phyloP scores from a whole-genome alignment of 2,113 vertebrate genomes.

The Pipa parva region DNA sequence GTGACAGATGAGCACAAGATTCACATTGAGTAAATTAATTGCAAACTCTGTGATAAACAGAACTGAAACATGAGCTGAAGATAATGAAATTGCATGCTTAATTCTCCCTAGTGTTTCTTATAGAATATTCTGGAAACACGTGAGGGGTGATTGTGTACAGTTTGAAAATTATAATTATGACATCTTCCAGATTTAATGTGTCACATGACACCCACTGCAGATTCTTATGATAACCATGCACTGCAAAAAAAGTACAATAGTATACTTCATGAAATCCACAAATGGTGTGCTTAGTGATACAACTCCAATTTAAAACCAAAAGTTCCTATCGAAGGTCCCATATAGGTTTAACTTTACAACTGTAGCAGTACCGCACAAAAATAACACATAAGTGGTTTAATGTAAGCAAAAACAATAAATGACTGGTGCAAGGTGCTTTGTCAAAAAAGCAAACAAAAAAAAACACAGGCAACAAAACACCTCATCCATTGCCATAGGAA shows the following conservation, averaged over 20 bases:
- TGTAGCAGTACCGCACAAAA: no score
- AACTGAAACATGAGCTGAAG: conserved; percentile 31
- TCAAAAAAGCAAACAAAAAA: no score
- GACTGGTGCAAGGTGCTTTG: no score
- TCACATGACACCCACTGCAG: neutral
- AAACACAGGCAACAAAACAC: no score
- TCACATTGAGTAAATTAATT: conserved; percentile 42
- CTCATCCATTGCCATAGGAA: no score
- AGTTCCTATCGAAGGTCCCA: no score
- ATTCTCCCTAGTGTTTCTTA: conserved; percentile 13
- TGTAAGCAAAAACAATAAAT: no score
- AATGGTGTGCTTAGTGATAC: no score
- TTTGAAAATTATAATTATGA: neutral
- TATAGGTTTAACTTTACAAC: no score
- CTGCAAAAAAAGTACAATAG: neutral
- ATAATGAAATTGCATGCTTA: conserved; percentile 37
- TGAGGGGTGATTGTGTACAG: conserved; percentile 5
- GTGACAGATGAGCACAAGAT: conserved; percentile 40
- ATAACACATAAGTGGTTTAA: no score
- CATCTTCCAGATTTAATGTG: neutral
- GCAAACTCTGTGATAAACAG: conserved; percentile 39
- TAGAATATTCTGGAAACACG: conserved; percentile 21
- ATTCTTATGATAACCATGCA: neutral
- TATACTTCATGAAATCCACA: no score
- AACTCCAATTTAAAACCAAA: no score